phyloP scores from a whole-genome alignment of 2,888 invertebrate genomes.

The Watsonalla cultraria region DNA sequence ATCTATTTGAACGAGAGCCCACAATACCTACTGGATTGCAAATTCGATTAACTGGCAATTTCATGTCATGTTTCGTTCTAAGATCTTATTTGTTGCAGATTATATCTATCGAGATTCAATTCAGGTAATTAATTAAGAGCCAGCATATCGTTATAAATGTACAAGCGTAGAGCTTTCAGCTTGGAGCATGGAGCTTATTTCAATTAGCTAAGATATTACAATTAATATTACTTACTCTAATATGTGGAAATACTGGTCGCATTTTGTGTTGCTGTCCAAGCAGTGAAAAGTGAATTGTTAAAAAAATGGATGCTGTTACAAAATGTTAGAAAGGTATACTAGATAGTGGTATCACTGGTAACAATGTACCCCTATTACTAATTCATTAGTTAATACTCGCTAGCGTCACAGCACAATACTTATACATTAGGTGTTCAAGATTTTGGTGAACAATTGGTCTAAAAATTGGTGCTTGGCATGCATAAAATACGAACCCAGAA shows the following conservation, averaged over 20 bases:
- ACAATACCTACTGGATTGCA: background rate
- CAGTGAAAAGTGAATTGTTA: too few relatives aligned
- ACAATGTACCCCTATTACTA: too few relatives aligned
- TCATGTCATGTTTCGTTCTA: slow-evolving; percentile 1
- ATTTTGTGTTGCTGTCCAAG: slow-evolving; percentile 32
- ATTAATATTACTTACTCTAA: slow-evolving; percentile 43
- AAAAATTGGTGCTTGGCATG: too few relatives aligned
- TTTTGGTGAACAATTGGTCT: too few relatives aligned
- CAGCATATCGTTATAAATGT: slow-evolving; percentile 1
- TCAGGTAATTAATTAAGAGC: slow-evolving; percentile 6
- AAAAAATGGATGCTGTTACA: too few relatives aligned
- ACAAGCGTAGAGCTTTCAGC: slow-evolving; percentile 10
- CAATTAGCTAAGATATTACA: slow-evolving; percentile 62
- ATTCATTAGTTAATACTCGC: too few relatives aligned
- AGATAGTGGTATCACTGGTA: background rate
- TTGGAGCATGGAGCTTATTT: slow-evolving; percentile 45
- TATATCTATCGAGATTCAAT: slow-evolving; percentile 4
- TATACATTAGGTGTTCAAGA: too few relatives aligned
- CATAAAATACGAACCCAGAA: too few relatives aligned
- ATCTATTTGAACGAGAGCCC: background rate
- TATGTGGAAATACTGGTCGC: slow-evolving; percentile 71
- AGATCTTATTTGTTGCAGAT: slow-evolving; percentile 1
- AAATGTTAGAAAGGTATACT: slow-evolving; percentile 12
- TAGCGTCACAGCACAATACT: too few relatives aligned
- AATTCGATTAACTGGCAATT: slow-evolving; percentile 1